Base-by-base conservation (phyloP, 2,113 vertebrate genomes). In the Percina caprodes region DNA sequence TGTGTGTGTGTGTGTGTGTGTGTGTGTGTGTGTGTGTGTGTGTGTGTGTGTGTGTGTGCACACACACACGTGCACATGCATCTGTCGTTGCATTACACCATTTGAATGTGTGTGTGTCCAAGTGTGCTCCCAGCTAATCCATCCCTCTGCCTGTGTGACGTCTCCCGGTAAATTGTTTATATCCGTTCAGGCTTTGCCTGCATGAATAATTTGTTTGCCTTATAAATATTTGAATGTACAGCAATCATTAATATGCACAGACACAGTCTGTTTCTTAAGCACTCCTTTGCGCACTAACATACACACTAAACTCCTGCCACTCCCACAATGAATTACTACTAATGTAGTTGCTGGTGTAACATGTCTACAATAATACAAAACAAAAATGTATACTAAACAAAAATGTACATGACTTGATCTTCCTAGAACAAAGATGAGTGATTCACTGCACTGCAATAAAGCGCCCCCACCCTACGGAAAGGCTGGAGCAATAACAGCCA, bases 181-280 rank as follows among this genome's bases (percentile, higher is more conserved):
- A 95, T 95, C 93, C 91, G 92, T 91, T 94, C 89, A 79, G 86
- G 89, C 92, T 88, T 92, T 91, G 86, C 89, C 89, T 63, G 83
- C 93, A 95, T 95, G 85, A 95, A 95, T 95, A 93, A 95, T 95
- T 95, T 88, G 93, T 95, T 92, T 92, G 89, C 77, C 88, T 93
- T 88, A 94, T 96, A 94, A 95, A 96, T 96, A 95, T 95, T 95
- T 94, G 89, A 94, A 92, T 89, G 85, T 89, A 95, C 92, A 94
- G 83, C 52, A 70, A 84, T 94, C 92, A 94, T 95, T 95, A 95
- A 93, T 93, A 93, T 94, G 91, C 91, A 93, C 90, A 90, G 82
- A 90, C 88, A 87, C 88, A 82, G 79, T 78, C 87, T 88, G 88
- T 91, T 87, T 88, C 77, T 79, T 86, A 92, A 84, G 83, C 75